Evolutionary conservation across 2,113 vertebrate genomes (phyloP).

Genomic region (Meriones unguiculatus): DNA sequence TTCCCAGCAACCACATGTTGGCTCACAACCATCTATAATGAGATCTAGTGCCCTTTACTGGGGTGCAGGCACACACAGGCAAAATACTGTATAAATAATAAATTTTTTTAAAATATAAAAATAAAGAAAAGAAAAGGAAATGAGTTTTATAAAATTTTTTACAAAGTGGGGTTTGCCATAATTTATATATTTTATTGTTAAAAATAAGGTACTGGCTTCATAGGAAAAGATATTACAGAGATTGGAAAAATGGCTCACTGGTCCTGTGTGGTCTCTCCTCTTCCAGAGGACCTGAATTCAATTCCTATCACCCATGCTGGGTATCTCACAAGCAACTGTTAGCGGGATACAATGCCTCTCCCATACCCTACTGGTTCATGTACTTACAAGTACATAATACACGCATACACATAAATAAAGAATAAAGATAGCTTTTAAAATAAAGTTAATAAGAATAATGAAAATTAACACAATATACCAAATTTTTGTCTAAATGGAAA

Average conservation of each 20-base stretch:
- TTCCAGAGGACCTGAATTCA: not conserved
- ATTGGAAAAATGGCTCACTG: not conserved
- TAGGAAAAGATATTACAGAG: not conserved
- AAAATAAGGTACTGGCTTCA: not conserved
- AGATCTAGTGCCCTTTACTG: too few species aligned
- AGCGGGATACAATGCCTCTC: too few species aligned
- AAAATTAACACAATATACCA: not conserved
- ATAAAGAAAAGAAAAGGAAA: not conserved
- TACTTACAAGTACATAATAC: not conserved
- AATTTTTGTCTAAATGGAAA: conserved; percentile 34
- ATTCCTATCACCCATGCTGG: not conserved
- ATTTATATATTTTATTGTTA: not conserved
- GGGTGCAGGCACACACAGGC: too few species aligned
- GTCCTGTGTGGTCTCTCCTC: not conserved
- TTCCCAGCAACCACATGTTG: too few species aligned
- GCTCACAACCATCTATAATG: too few species aligned
- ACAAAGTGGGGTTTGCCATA: not conserved
- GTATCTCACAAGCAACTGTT: not conserved
- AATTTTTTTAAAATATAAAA: too few species aligned
- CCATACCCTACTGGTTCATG: not conserved
- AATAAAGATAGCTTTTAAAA: not conserved
- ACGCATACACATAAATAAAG: not conserved
- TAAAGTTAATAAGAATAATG: not conserved
- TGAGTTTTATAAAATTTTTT: not conserved
- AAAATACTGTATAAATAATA: too few species aligned